A percentile compares a stretch with the other conserved stretches of the same genome.
These are phyloP conservation scores for Herpetotheres cachinnans DNA, from an alignment of 2,113 vertebrate genomes.

Conservation along the genomic window DNA sequence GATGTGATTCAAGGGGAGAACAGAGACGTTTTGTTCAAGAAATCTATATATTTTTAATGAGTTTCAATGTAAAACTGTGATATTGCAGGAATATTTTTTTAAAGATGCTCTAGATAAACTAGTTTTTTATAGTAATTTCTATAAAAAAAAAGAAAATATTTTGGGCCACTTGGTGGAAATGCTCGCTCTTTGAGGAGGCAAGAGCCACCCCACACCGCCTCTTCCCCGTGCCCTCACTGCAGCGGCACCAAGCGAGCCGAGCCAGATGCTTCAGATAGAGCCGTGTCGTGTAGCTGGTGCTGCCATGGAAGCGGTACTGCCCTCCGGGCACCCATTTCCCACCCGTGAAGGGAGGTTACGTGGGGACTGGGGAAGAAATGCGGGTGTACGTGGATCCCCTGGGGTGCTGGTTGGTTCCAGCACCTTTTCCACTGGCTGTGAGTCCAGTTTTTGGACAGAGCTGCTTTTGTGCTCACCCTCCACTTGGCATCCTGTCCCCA, in stretches of 20 bases:
- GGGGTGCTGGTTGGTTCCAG: not conserved
- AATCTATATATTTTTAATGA: conserved; percentile 57
- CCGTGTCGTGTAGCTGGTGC: not conserved
- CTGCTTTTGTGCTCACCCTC: not conserved
- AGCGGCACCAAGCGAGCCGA: not conserved
- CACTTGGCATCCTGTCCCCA: not conserved
- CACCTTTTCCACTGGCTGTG: not conserved
- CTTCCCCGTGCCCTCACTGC: not conserved
- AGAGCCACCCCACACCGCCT: not conserved
- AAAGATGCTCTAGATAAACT: conserved; percentile 52
- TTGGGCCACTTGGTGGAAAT: not conserved
- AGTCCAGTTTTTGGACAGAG: not conserved
- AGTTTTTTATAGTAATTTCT: conserved; percentile 66
- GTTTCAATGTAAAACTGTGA: conserved; percentile 52
- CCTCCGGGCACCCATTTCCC: not conserved
- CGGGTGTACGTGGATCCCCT: not conserved
- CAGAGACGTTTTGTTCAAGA: conserved; percentile 6
- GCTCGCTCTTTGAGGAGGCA: not conserved
- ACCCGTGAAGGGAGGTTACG: not conserved
- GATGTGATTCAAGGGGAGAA: not conserved
- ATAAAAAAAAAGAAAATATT: not conserved
- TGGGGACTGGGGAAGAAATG: not conserved
- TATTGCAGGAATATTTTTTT: conserved; percentile 61
- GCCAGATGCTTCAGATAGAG: not conserved
- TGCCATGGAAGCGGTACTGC: not conserved